phyloP scores from a whole-genome alignment of 2,888 invertebrate species.

The Platerodrilus igneus region DNA sequence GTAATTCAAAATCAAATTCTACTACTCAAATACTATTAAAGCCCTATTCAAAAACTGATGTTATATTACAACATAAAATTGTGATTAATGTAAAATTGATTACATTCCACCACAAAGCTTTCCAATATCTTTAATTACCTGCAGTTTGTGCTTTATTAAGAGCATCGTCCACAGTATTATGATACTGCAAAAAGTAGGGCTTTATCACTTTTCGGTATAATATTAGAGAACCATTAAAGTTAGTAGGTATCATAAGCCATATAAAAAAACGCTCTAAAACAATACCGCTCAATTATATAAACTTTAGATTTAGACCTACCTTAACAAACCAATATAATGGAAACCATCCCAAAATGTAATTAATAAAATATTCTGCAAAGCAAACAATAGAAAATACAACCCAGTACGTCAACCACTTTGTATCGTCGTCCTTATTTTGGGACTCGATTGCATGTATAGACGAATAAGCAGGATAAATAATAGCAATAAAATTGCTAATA shows the following conservation, averaged over 20 bases:
- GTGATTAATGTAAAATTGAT: too few species aligned
- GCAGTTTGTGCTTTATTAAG: slow-evolving; percentile 32
- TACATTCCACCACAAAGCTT: too few species aligned
- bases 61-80: too few species aligned
- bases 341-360: slow-evolving; percentile 77
- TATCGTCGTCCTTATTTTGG: slow-evolving; percentile 70
- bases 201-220: slow-evolving; percentile 75
- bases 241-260: slow-evolving; percentile 76
- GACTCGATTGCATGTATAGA: slow-evolving; percentile 77
- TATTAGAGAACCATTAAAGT: slow-evolving; percentile 71
- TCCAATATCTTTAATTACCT: too few species aligned
- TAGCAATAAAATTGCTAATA: slow-evolving; percentile 87
- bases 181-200: slow-evolving; percentile 80
- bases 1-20: too few species aligned
- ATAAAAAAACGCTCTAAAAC: too few species aligned
- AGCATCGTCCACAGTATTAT: slow-evolving; percentile 57
- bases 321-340: slow-evolving; percentile 88
- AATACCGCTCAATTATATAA: not conserved
- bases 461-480: slow-evolving; percentile 87
- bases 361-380: slow-evolving; percentile 83
- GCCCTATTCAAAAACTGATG: too few species aligned
- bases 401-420: slow-evolving; percentile 96
- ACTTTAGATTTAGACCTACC: slow-evolving; percentile 49
- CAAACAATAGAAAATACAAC: slow-evolving; percentile 87
- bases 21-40: too few species aligned